phyloP scores from a whole-genome alignment of 2,888 invertebrate species.

The Gandaritis pyraliata region DNA sequence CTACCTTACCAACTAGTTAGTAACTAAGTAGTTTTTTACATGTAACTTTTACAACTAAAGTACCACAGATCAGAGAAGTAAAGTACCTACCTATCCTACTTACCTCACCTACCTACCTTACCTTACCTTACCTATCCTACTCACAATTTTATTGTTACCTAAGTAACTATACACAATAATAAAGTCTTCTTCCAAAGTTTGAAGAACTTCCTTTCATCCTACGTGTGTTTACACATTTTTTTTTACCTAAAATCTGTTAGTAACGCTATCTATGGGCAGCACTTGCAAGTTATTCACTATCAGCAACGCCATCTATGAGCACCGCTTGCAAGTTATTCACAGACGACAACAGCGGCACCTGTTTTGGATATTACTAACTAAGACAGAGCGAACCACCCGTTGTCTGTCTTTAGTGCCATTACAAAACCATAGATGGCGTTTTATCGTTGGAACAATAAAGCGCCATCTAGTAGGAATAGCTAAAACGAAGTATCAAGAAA shows the following conservation, averaged over 20 bases:
- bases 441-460: background rate
- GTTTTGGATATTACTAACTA: background rate
- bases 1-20: slow-evolving; percentile 2
- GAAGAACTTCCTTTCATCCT: too few relatives aligned
- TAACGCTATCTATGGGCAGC: slow-evolving; percentile 14
- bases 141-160: too few relatives aligned
- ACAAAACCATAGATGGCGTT: slow-evolving; percentile 17
- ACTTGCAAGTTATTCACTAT: background rate
- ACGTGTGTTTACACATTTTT: too few relatives aligned
- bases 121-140: too few relatives aligned
- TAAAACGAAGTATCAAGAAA: slow-evolving; percentile 15
- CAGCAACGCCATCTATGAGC: slow-evolving; percentile 11
- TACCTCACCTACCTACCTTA: too few relatives aligned
- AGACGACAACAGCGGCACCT: slow-evolving; percentile 42
- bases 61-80: too few relatives aligned
- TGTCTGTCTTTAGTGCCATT: background rate
- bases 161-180: too few relatives aligned
- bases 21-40: too few relatives aligned
- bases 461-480: slow-evolving; percentile 40
- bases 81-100: too few relatives aligned
- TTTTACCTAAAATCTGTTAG: background rate
- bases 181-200: too few relatives aligned
- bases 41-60: too few relatives aligned
- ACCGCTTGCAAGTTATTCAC: background rate
- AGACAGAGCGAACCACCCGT: background rate